Conservation (phyloP, 92 coral and sea anemone species). For the Paramuricea clavata region DNA sequence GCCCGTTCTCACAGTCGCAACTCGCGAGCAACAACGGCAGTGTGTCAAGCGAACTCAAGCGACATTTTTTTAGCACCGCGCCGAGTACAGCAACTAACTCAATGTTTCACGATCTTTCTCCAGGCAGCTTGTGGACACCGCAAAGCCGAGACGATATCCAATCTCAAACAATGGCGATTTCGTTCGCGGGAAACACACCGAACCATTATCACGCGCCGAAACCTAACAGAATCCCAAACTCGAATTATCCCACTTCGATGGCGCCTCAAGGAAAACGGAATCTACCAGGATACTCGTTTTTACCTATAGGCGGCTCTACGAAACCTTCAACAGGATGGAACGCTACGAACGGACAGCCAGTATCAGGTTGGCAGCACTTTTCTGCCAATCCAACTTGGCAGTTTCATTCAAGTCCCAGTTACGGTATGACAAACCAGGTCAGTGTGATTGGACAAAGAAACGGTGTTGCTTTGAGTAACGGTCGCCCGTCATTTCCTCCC, state of each 20-base stretch:
- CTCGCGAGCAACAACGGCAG: slow-evolving; percentile 47
- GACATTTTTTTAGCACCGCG: slow-evolving; percentile 64
- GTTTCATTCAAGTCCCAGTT: slow-evolving; percentile 19
- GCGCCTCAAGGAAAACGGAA: slow-evolving; percentile 88
- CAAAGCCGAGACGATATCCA: slow-evolving; percentile 90
- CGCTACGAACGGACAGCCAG: slow-evolving; percentile 69
- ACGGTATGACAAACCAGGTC: slow-evolving; percentile 26
- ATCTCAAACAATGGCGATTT: slow-evolving; percentile 90
- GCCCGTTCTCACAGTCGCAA: slow-evolving; percentile 84
- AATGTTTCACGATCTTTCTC: slow-evolving; percentile 99
- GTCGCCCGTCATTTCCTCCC: slow-evolving; percentile 79
- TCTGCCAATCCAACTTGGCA: slow-evolving; percentile 84
- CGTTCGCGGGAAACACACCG: slow-evolving; percentile 86
- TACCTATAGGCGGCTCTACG: slow-evolving; percentile 80
- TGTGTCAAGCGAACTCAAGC: slow-evolving; percentile 75
- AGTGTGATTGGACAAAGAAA: slow-evolving; percentile 48
- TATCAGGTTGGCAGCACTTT: slow-evolving; percentile 98
- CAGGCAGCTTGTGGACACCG: slow-evolving; percentile 99
- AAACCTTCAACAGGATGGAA: slow-evolving; percentile 49
- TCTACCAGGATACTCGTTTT: slow-evolving; percentile 74
- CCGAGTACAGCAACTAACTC: slow-evolving; percentile 84
- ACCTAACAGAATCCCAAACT: slow-evolving; percentile 79
- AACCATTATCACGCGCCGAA: slow-evolving; percentile 82
- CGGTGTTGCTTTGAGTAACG: slow-evolving; percentile 55
- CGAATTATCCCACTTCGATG: slow-evolving; percentile 81